Conservation (phyloP, 2,888 invertebrate genomes). For the Choristoneura rosaceana region DNA sequence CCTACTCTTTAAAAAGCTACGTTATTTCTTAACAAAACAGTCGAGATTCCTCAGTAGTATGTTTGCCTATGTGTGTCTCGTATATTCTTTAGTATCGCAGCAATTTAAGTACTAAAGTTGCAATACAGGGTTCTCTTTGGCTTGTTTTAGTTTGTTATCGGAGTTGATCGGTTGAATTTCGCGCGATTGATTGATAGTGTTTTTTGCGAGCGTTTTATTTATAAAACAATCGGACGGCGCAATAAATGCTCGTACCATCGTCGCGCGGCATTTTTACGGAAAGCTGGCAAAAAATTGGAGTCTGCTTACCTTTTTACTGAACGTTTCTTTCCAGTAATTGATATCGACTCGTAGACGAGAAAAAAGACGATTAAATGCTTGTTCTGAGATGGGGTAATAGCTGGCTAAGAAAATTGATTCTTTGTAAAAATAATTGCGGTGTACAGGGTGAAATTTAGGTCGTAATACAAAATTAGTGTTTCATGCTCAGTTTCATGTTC, state of each 20-base stretch:
- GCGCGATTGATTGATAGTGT: slow-evolving; percentile 85
- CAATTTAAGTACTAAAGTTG: slow-evolving; percentile 53
- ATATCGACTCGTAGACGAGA: slow-evolving; percentile 20
- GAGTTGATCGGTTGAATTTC: slow-evolving; percentile 78
- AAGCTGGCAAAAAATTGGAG: slow-evolving; percentile 53
- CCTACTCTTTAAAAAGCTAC: slow-evolving; percentile 50
- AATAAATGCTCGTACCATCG: slow-evolving; percentile 80
- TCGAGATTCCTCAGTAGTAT: slow-evolving; percentile 49
- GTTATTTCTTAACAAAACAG: slow-evolving; percentile 46
- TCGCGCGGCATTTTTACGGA: slow-evolving; percentile 57
- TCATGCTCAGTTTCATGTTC: too few relatives aligned
- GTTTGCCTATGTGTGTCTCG: slow-evolving; percentile 40
- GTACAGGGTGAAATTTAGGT: too few relatives aligned
- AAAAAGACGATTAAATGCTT: slow-evolving; percentile 1
- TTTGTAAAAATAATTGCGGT: too few relatives aligned
- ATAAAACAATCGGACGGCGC: slow-evolving; percentile 83
- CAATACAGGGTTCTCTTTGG: slow-evolving; percentile 52
- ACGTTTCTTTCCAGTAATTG: slow-evolving; percentile 32
- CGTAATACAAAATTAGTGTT: too few relatives aligned
- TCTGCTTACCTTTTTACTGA: slow-evolving; percentile 32
- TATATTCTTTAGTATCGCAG: slow-evolving; percentile 46
- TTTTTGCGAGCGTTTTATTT: slow-evolving; percentile 83
- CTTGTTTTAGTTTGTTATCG: slow-evolving; percentile 60
- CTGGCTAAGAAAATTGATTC: background rate
- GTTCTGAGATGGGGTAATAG: background rate